Percentiles rank a stretch among this genome's conserved stretches.
Conservation (phyloP, 2,797 vertebrate species). For the Betta splendens region DNA sequence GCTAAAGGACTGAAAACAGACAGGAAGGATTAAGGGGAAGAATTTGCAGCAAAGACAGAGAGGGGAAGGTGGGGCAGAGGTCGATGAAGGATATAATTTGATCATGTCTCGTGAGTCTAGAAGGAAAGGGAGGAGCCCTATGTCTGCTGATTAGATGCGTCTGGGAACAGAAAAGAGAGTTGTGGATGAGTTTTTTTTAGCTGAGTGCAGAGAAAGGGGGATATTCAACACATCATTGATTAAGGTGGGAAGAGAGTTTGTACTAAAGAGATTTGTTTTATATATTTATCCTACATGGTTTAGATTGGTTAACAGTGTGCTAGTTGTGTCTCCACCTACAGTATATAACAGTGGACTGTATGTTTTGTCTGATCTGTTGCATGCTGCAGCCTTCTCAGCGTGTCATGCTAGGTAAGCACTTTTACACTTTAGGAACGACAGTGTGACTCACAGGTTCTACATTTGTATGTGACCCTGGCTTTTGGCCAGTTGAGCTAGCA, state of each 20-base stretch:
- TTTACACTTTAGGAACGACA: conserved; percentile 49
- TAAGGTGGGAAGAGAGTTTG: conserved; percentile 18
- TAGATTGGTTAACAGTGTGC: not conserved
- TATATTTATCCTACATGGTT: conserved; percentile 19
- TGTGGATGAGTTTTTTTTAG: conserved; percentile 22
- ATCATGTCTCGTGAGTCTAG: conserved; percentile 65
- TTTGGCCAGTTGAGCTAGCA: conserved; percentile 30
- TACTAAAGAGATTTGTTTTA: conserved; percentile 21
- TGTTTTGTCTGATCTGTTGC: conserved; percentile 36
- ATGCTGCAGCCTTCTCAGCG: conserved; percentile 39
- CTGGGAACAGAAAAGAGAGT: conserved; percentile 40
- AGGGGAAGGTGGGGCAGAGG: conserved; percentile 40
- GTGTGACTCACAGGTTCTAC: conserved; percentile 61
- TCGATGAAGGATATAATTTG: conserved; percentile 59
- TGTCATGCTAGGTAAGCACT: conserved; percentile 53
- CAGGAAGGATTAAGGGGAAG: conserved; percentile 11
- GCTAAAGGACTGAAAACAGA: conserved; percentile 6
- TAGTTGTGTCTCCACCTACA: conserved; percentile 25
- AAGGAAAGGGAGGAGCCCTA: conserved; percentile 34
- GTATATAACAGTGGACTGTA: conserved; percentile 33
- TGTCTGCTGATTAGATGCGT: conserved; percentile 54
- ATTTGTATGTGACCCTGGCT: conserved; percentile 36
- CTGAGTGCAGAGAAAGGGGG: conserved; percentile 24
- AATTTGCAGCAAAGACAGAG: conserved; percentile 32
- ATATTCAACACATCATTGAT: conserved; percentile 44